Evolutionary conservation across 2,797 vertebrate species (phyloP).

Genomic region (Sebastes umbrosus): DNA sequence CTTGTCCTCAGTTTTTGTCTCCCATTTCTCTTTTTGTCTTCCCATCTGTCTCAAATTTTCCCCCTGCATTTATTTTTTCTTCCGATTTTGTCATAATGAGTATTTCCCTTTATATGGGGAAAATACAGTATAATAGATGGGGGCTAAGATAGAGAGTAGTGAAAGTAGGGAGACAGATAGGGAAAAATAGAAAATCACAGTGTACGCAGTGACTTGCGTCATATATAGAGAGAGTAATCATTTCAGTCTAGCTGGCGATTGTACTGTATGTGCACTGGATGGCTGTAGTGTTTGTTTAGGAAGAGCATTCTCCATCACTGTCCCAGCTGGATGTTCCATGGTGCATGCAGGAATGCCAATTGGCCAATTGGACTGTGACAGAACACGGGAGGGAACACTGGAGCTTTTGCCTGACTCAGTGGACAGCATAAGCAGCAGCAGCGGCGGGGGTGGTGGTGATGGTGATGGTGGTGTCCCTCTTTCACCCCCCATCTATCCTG

Average conservation of each 20-base stretch:
- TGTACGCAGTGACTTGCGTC: background rate
- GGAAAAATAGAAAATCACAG: background rate
- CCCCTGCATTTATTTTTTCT: background rate
- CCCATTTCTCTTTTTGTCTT: background rate
- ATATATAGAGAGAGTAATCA: background rate
- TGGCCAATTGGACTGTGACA: conserved; percentile 47
- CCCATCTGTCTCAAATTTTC: background rate
- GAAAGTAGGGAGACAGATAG: background rate
- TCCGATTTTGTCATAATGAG: conserved; percentile 1
- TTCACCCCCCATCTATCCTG: background rate
- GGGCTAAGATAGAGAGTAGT: background rate
- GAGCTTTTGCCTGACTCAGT: conserved; percentile 36
- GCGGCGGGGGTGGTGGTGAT: background rate
- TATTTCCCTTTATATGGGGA: background rate
- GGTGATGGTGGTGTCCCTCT: background rate
- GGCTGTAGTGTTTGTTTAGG: conserved; percentile 26
- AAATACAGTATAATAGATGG: background rate
- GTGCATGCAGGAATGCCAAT: conserved; percentile 40
- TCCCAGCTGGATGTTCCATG: conserved; percentile 53
- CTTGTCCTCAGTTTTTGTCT: background rate
- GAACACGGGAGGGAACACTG: conserved; percentile 11
- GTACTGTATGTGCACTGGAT: conserved; percentile 15
- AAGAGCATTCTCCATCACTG: conserved; percentile 4
- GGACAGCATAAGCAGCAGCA: conserved; percentile 20
- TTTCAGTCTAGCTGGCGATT: conserved; percentile 13